Evolutionary conservation across 1,140 invertebrate genomes (phyloP).

Genomic region (Hyles euphorbiae): DNA sequence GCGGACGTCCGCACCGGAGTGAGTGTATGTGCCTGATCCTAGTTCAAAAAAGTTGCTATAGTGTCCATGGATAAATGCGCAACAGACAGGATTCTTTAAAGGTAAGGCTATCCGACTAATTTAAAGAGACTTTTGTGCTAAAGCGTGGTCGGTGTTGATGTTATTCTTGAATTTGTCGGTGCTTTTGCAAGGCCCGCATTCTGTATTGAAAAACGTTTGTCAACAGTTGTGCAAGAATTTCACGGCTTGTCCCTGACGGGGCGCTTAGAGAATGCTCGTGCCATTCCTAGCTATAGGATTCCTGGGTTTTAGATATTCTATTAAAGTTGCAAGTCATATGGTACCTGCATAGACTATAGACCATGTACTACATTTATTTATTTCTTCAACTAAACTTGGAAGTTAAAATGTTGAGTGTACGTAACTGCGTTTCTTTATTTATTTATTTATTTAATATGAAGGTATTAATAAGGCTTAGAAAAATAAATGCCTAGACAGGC

Average conservation of each 20-base stretch:
- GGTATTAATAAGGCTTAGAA: too few relatives aligned
- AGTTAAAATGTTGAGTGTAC: too few relatives aligned
- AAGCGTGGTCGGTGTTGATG: constrained; percentile 19
- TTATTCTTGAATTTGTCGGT: constrained; percentile 44
- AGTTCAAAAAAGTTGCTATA: constrained; percentile 31
- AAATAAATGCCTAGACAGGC: too few relatives aligned
- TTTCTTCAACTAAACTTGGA: too few relatives aligned
- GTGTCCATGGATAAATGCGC: constrained; percentile 40
- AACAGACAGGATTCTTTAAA: constrained; percentile 24
- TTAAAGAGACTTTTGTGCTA: constrained; percentile 36
- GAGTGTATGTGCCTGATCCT: constrained; percentile 52
- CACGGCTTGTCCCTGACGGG: too few relatives aligned
- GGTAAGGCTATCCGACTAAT: constrained; percentile 37
- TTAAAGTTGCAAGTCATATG: neutral
- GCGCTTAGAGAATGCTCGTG: too few relatives aligned
- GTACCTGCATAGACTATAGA: too few relatives aligned
- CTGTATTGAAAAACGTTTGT: constrained; percentile 30
- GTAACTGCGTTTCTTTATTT: too few relatives aligned
- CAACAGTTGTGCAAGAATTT: constrained; percentile 38
- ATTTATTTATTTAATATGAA: too few relatives aligned
- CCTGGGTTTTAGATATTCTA: constrained; percentile 1
- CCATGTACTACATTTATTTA: too few relatives aligned
- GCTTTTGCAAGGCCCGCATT: constrained; percentile 52
- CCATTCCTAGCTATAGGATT: neutral
- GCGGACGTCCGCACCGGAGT: constrained; percentile 35